Conservation (phyloP, 1,140 invertebrate species). For the Pseudomyrmex flavicornis region DNA sequence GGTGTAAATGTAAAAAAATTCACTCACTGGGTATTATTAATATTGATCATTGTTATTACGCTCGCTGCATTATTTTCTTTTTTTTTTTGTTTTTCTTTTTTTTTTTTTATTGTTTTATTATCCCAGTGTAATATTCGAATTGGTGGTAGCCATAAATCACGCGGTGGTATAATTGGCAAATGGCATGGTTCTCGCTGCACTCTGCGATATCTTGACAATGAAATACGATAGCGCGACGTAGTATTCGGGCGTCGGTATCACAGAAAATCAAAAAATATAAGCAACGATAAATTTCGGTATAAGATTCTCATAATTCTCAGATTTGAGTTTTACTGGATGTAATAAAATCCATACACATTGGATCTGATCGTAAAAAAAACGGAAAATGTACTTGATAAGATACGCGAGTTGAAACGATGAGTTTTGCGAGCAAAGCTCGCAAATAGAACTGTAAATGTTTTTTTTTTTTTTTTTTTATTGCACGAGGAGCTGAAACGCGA, state of each 20-base stretch:
- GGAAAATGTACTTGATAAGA: neutral
- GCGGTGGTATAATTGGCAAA: conserved; percentile 3
- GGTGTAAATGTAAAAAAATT: too few species aligned
- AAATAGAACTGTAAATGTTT: neutral
- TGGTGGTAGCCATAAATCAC: neutral
- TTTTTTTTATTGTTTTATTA: neutral
- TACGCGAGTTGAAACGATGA: neutral
- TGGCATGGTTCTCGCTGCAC: conserved; percentile 9
- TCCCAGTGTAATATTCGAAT: neutral
- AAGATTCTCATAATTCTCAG: conserved; percentile 17
- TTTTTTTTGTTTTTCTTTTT: neutral
- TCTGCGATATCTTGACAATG: conserved; percentile 37
- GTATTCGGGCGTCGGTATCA: neutral
- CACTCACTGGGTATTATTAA: neutral
- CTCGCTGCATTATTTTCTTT: neutral
- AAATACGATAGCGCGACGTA: conserved; percentile 22
- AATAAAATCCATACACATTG: neutral
- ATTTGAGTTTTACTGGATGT: neutral
- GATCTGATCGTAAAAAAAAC: neutral
- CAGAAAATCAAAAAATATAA: conserved; percentile 30
- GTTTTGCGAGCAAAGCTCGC: neutral
- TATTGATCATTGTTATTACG: too few species aligned
- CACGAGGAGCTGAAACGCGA: neutral
- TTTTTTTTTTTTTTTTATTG: neutral
- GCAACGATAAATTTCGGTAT: conserved; percentile 14